Conservation (phyloP, 2,797 vertebrate species). For the Hipposideros larvatus region DNA sequence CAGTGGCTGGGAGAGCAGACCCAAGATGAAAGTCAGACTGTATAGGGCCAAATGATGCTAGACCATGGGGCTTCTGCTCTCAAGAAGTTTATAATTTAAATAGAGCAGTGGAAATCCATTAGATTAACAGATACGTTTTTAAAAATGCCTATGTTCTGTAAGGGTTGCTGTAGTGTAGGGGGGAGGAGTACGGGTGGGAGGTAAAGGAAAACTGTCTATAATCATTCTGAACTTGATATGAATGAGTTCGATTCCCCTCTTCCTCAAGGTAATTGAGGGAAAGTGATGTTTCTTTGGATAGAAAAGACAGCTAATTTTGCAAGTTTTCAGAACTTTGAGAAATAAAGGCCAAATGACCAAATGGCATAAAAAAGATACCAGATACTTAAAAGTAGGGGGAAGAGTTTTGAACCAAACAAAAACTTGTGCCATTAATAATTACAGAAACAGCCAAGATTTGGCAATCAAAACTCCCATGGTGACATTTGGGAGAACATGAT, state of each 20-base stretch:
- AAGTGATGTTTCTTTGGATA: background rate
- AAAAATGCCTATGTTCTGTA: background rate
- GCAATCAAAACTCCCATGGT: background rate
- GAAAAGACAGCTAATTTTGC: background rate
- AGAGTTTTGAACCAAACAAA: background rate
- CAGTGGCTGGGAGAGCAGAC: background rate
- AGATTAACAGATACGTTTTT: background rate
- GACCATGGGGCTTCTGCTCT: background rate
- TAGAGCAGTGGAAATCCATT: background rate
- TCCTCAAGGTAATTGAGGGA: background rate
- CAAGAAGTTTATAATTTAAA: slow-evolving; percentile 5
- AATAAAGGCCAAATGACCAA: background rate
- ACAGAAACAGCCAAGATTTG: background rate
- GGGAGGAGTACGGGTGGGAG: background rate
- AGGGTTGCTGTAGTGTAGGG: background rate
- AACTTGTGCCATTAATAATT: background rate
- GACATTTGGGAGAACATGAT: background rate
- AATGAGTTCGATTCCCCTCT: background rate
- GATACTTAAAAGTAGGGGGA: background rate
- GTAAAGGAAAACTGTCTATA: background rate
- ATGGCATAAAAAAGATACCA: background rate
- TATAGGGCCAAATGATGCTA: background rate
- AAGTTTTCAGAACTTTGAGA: background rate
- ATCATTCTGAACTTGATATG: background rate
- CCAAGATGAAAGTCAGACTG: background rate